Percentiles rank a stretch among this genome's conserved stretches.
phyloP scores from a whole-genome alignment of 2,113 vertebrate species.

The Pedetes capensis region DNA sequence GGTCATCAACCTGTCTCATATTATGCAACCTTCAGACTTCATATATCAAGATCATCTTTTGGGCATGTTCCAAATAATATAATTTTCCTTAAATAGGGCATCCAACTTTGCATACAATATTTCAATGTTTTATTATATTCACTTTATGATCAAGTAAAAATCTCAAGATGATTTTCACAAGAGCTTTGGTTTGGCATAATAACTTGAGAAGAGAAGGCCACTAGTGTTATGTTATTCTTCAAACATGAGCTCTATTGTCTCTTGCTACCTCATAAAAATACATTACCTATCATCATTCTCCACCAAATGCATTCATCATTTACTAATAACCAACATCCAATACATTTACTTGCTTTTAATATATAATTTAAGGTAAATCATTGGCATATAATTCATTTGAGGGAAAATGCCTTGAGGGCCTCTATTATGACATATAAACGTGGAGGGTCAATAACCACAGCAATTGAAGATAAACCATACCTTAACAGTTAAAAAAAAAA shows the following conservation, averaged over 20 bases:
- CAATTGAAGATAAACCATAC: not conserved
- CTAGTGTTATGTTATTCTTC: not conserved
- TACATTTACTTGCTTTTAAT: constrained; percentile 41
- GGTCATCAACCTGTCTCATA: not conserved
- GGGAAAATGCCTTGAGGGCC: not conserved
- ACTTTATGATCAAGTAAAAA: not conserved
- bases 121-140: not conserved
- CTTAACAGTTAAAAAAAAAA: not conserved
- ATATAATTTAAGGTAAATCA: constrained; percentile 55
- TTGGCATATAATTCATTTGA: constrained; percentile 23
- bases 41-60: not conserved
- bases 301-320: not conserved
- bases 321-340: constrained; percentile 30
- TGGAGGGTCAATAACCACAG: not conserved
- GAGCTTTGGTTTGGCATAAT: not conserved
- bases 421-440: not conserved
- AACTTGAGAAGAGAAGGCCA: not conserved
- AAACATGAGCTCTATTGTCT: constrained; percentile 51
- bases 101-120: not conserved
- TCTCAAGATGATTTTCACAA: constrained; percentile 30
- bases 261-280: constrained; percentile 60
- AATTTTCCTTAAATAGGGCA: not conserved
- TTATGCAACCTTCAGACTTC: not conserved
- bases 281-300: not conserved
- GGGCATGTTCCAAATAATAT: not conserved